Conservation (phyloP, 1,140 invertebrate genomes). For the Pseudomyrmex dendroicus region DNA sequence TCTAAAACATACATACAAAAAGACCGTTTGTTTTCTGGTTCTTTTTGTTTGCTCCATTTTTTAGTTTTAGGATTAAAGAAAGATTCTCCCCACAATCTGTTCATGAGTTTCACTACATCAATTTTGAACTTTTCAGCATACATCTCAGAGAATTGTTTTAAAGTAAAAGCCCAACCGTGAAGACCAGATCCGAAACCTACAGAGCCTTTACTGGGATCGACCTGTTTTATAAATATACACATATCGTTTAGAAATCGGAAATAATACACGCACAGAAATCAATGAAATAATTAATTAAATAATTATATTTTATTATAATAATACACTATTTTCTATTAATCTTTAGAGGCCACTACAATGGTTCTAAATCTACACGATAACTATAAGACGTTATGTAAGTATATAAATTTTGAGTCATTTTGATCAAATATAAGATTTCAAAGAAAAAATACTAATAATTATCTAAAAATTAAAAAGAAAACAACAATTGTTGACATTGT, state of each 20-base stretch:
- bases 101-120: conserved; percentile 98
- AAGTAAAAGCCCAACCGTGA: conserved; percentile 99
- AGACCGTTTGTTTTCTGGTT: conserved; percentile 96
- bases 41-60: conserved; percentile 98
- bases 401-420: no score
- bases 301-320: no score
- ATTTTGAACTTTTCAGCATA: conserved; percentile 99
- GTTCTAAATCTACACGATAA: no score
- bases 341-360: no score
- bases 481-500: not conserved
- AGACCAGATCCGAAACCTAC: conserved; percentile 99
- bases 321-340: no score
- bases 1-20: conserved; percentile 99
- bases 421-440: no score
- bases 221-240: conserved; percentile 80
- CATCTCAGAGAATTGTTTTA: conserved; percentile 99
- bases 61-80: conserved; percentile 99
- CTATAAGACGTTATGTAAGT: no score
- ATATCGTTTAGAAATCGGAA: not conserved
- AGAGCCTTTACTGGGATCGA: conserved; percentile 98
- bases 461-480: no score
- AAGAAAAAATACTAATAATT: no score
- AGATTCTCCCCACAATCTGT: conserved; percentile 98
- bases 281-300: no score
- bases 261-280: no score